Percentiles rank a stretch among this genome's conserved stretches.
Evolutionary conservation across 2,888 invertebrate species (phyloP).

Genomic region (Euphydryas editha): DNA sequence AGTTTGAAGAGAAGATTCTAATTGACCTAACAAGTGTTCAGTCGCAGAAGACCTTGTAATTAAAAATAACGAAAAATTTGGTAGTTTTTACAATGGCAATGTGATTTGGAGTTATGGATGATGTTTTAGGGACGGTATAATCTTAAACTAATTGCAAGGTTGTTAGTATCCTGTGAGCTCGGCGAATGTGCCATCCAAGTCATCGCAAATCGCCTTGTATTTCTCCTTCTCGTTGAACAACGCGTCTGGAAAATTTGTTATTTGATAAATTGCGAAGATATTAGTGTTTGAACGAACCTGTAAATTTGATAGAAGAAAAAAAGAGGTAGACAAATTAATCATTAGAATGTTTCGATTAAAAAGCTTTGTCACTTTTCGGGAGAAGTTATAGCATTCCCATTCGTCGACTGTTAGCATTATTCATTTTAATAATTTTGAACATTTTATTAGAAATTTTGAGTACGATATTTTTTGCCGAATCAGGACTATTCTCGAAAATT

Average conservation of each 20-base stretch:
- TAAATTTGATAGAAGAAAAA: conserved; percentile 31
- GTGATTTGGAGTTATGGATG: conserved; percentile 26
- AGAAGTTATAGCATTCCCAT: conserved; percentile 65
- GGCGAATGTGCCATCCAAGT: conserved; percentile 98
- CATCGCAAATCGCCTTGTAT: conserved; percentile 98
- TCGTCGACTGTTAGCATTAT: conserved; percentile 52
- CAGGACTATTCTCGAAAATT: not conserved
- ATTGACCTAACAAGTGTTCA: conserved; percentile 17
- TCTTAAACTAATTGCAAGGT: conserved; percentile 72
- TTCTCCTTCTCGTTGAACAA: conserved; percentile 95
- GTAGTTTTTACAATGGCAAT: conserved; percentile 23
- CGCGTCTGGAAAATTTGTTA: conserved; percentile 88
- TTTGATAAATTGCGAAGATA: conserved; percentile 62
- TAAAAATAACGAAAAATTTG: conserved; percentile 23
- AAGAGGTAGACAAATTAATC: conserved; percentile 49
- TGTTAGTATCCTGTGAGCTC: conserved; percentile 98
- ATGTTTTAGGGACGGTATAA: conserved; percentile 61
- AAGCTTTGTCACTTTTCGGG: conserved; percentile 53
- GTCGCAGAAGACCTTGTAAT: conserved; percentile 17
- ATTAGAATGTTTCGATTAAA: conserved; percentile 58
- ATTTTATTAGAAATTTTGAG: conserved; percentile 4
- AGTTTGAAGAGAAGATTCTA: not conserved
- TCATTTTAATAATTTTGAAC: conserved; percentile 42
- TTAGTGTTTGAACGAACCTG: conserved; percentile 37
- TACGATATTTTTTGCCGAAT: not conserved